These are phyloP conservation scores for Coelopa pilipes DNA, from an alignment of 2,888 invertebrate species.

Conservation along the genomic window DNA sequence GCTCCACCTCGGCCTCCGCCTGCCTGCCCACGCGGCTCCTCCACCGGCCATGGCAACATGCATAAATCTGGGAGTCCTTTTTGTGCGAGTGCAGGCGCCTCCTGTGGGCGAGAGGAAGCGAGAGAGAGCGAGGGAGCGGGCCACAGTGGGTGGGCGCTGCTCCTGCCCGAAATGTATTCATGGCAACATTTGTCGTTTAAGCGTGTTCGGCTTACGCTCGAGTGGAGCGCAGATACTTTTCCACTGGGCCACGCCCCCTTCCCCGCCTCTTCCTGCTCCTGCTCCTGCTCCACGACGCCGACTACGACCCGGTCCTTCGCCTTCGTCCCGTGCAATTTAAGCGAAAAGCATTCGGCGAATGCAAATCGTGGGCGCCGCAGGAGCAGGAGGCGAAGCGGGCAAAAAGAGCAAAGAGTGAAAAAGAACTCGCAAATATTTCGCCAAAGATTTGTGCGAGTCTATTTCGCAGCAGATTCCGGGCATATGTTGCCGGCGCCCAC, in stretches of 20 bases:
- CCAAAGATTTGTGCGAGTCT: conserved; percentile 32
- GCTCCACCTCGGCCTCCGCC: background rate
- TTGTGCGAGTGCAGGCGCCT: background rate
- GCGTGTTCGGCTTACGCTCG: conserved; percentile 49
- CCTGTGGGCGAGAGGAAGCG: background rate
- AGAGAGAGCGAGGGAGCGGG: background rate
- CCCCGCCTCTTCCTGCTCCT: too few relatives aligned
- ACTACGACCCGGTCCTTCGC: background rate
- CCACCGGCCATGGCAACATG: background rate
- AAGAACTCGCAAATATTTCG: conserved; percentile 22
- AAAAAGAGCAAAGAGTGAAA: background rate
- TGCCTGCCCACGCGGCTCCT: background rate
- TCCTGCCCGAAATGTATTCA: conserved; percentile 60
- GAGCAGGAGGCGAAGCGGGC: background rate
- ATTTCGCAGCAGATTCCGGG: conserved; percentile 27
- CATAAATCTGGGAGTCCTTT: conserved; percentile 29
- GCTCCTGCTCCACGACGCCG: too few relatives aligned
- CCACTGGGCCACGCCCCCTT: background rate
- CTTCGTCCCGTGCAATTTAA: conserved; percentile 27
- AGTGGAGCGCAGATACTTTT: conserved; percentile 61
- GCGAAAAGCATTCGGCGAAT: conserved; percentile 36
- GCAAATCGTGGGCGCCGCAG: conserved; percentile 26
- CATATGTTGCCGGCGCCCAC: conserved; percentile 20
- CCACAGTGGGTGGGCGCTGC: too few relatives aligned
- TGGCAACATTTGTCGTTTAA: conserved; percentile 59